A percentile compares a stretch with the other conserved stretches of the same genome.
Evolutionary conservation across 2,113 vertebrate genomes (phyloP).

Genomic region (Pithys albifrons): DNA sequence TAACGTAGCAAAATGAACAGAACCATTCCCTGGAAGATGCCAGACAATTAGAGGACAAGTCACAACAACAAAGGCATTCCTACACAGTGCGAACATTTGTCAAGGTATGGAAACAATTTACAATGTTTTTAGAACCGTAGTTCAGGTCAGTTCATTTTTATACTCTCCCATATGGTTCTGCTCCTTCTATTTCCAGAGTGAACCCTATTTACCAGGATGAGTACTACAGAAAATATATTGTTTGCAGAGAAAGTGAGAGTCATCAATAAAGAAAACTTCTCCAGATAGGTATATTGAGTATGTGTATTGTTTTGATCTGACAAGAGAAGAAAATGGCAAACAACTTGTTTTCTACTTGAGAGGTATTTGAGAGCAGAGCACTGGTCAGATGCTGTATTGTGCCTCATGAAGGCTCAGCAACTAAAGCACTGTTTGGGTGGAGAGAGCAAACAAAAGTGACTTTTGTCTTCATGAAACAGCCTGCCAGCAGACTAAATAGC

Average conservation of each 20-base stretch:
- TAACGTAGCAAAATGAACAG: neutral
- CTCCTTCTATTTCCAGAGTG: conserved; percentile 54
- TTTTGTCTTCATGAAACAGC: neutral
- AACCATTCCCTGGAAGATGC: neutral
- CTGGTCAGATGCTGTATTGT: neutral
- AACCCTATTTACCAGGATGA: conserved; percentile 55
- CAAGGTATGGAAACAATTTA: conserved; percentile 65
- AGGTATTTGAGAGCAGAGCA: conserved; percentile 18
- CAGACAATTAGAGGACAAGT: conserved; percentile 27
- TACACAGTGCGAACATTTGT: conserved; percentile 13
- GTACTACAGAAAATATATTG: conserved; percentile 55
- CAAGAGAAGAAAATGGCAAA: conserved; percentile 51
- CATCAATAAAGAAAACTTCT: conserved; percentile 67
- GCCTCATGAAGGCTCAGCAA: neutral
- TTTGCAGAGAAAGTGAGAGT: conserved; percentile 53
- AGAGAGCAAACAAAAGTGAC: neutral
- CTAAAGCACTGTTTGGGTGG: neutral
- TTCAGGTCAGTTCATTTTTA: conserved; percentile 66
- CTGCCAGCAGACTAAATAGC: neutral
- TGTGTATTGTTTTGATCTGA: conserved; percentile 41
- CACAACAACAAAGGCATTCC: conserved; percentile 11
- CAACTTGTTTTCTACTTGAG: conserved; percentile 44
- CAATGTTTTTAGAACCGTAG: conserved; percentile 47
- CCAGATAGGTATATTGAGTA: conserved; percentile 44
- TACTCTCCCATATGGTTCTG: conserved; percentile 38